Evolutionary conservation across 2,113 vertebrate species (phyloP), one percentile per base, ranked within the genome.

Genomic region (Ceratotherium simum): DNA sequence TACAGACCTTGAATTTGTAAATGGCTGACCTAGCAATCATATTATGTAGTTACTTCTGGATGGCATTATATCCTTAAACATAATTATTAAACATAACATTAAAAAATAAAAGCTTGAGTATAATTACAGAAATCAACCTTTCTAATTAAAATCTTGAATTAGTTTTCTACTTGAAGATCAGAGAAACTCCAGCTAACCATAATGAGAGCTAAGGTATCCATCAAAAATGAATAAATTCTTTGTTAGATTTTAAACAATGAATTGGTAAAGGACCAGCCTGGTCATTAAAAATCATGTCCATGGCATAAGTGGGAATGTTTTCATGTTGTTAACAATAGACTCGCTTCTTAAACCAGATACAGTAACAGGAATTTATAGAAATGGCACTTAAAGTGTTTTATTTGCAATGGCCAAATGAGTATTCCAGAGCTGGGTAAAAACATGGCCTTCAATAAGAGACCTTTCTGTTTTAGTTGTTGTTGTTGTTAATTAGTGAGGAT

Each of bases 381-480:
- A 97, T 95, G 96, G 90, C 82, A 94, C 96, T 79, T 91, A 9
- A 82, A 60, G 6, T 92, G 96, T 97, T 97, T 97, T 98, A 78
- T 96, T 95, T 62, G 56, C 95, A 98, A 82, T 79, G 87, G 91
- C 95, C 97, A 98, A 98, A 98, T 97, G 98, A 98, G 88, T 98
- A 98, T 98, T 98, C 97, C 98, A 98, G 98, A 98, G 96, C 54
- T 96, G 83, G 76, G 96, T 96, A 97, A 98, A 98, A 98, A 98
- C 96, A 94, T 89, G 72, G 60, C 87, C 96, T 98, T 1, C 54
- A 98, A 95, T 98, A 98, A 98, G 97, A 98, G 92, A 86, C 79
- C 94, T 98, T 98, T 93, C 89, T 54, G 51, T 54, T 16, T 54
- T 14, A 4, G 51, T 54, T 54, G 51, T 54, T 13, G 11, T 93